These are phyloP conservation scores for Drosophila pseudoananassae DNA, from an alignment of 1,140 invertebrate species.

Conservation along the genomic window DNA sequence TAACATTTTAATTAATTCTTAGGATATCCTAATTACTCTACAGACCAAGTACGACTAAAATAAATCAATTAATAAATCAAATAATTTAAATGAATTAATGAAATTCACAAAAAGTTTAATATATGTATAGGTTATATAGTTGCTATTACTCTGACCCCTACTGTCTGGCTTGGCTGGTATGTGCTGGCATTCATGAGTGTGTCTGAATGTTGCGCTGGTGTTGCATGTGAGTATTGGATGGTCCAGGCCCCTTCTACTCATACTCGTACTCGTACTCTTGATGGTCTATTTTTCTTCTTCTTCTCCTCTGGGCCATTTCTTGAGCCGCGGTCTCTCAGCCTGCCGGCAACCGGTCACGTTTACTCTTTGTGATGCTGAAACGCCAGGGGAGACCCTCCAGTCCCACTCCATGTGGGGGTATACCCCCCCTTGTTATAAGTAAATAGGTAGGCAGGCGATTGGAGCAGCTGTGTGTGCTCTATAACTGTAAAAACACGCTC, in stretches of 20 bases:
- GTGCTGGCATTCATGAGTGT: constrained; percentile 25
- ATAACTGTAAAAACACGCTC: constrained; percentile 82
- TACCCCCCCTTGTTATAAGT: not conserved
- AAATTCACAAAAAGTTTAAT: no score
- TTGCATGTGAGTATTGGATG: constrained; percentile 46
- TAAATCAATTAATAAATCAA: not conserved
- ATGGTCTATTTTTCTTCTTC: constrained; percentile 48
- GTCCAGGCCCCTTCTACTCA: constrained; percentile 23
- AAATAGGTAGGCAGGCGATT: constrained; percentile 25
- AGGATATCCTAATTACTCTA: not conserved
- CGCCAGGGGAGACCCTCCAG: not conserved
- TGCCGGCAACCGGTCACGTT: constrained; percentile 75
- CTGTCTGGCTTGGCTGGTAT: constrained; percentile 10
- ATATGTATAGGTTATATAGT: no score
- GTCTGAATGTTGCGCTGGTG: constrained; percentile 25
- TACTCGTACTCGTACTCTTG: constrained; percentile 32
- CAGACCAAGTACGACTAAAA: not conserved
- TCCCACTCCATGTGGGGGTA: not conserved
- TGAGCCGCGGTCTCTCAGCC: constrained; percentile 32
- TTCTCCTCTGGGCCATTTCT: constrained; percentile 24
- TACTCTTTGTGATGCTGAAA: constrained; percentile 27
- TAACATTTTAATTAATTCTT: no score
- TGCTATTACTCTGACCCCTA: not conserved
- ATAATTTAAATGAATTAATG: not conserved
- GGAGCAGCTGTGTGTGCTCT: constrained; percentile 71